Evolutionary conservation across 2,888 invertebrate species (phyloP).

Genomic region (Kryphioiulus occultus): DNA sequence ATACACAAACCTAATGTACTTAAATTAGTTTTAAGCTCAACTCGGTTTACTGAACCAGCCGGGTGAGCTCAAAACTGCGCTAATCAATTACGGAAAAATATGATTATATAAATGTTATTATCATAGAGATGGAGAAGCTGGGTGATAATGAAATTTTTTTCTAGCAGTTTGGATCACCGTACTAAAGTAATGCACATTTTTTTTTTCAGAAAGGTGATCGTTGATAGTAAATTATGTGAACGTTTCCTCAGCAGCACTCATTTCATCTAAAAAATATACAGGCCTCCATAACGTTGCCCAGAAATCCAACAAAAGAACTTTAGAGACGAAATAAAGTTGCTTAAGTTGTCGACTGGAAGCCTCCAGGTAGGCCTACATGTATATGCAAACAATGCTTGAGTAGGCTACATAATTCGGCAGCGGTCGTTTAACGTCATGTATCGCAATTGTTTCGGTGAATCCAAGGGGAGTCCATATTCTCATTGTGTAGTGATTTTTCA

Average conservation of each 20-base stretch:
- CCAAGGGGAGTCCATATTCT: not conserved
- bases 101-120: too few species aligned
- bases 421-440: not conserved
- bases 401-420: too few species aligned
- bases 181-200: too few species aligned
- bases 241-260: too few species aligned
- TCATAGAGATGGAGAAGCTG: too few species aligned
- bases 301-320: not conserved
- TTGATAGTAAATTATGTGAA: too few species aligned
- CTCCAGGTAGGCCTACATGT: not conserved
- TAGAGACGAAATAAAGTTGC: not conserved
- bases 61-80: not conserved
- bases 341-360: not conserved
- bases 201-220: too few species aligned
- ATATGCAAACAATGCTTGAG: not conserved
- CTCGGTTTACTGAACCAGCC: not conserved
- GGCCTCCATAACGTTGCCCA: too few species aligned
- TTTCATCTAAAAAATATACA: too few species aligned
- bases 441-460: not conserved
- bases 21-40: not conserved
- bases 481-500: conserved; percentile 14
- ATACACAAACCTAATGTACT: not conserved
- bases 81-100: not conserved
- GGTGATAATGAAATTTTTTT: too few species aligned
- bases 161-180: too few species aligned